A percentile compares a stretch with the other conserved stretches of the same genome.
Evolutionary conservation across 2,113 vertebrate genomes (phyloP).

Genomic region (Hemibagrus wyckioides): DNA sequence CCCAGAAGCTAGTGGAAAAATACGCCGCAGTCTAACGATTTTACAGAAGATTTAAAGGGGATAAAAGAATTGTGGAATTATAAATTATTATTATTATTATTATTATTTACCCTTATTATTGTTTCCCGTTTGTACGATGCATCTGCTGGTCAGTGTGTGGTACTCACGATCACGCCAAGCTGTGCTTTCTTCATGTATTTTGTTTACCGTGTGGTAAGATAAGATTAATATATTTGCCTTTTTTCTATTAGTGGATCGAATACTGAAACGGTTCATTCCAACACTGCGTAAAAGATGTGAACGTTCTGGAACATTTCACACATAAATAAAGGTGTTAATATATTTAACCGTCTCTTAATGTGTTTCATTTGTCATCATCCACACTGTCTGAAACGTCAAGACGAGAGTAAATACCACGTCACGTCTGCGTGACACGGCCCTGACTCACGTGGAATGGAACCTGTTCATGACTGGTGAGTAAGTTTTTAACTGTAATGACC

Average conservation of each 20-base stretch:
- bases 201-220: slow-evolving; percentile 68
- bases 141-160: slow-evolving; percentile 71
- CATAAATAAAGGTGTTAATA: slow-evolving; percentile 72
- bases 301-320: slow-evolving; percentile 77
- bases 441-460: not conserved
- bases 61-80: not conserved
- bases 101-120: not conserved
- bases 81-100: not conserved
- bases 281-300: slow-evolving; percentile 69
- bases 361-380: not conserved
- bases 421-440: not conserved
- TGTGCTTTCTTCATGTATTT: slow-evolving; percentile 43
- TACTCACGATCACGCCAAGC: slow-evolving; percentile 22
- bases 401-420: not conserved
- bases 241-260: slow-evolving; percentile 51
- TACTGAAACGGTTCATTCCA: slow-evolving; percentile 71
- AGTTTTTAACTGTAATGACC: not conserved
- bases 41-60: not conserved
- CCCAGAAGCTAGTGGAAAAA: slow-evolving; percentile 14
- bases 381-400: not conserved
- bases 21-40: not conserved
- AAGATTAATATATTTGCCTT: slow-evolving; percentile 78
- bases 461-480: slow-evolving; percentile 18
- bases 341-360: slow-evolving; percentile 45
- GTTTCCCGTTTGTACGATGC: slow-evolving; percentile 48